Evolutionary conservation across 2,797 vertebrate genomes (phyloP), one percentile per base, ranked within the genome.

Genomic region (Hyperoplus lanceolatus): DNA sequence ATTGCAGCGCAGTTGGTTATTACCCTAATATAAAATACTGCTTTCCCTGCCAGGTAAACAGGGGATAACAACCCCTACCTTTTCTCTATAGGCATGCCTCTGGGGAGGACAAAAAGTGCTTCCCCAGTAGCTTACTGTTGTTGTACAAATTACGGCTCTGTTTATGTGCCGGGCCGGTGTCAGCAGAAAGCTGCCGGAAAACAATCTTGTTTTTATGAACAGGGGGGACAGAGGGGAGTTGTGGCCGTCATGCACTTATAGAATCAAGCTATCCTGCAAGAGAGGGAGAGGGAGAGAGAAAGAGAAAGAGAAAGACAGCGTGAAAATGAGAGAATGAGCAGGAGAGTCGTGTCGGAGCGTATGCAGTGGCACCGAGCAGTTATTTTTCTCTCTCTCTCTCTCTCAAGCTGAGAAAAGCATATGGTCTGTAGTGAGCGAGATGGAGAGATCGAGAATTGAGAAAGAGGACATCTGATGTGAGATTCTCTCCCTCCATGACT

Each of bases 141-240:
- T 94, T 92, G 90, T 89, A 95, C 93, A 95, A 95, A 95, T 95
- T 92, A 95, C 85, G 76, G 86, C 89, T 93, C 82, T 91, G 93
- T 95, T 95, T 94, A 93, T 91, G 89, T 90, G 88, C 78, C 16
- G 75, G 85, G 91, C 71, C 83, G 3, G 65, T 89, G 90, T 94
- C 93, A 93, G 93, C 92, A 86, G 81, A 94, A 93, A 92, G 82
- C 85, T 79, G 77, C 29, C 43, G 36, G 80, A 93, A 92, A 92
- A 93, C 89, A 93, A 92, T 94, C 84, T 90, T 2, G 72, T 87
- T 93, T 94, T 94, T 93, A 93, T 91, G 90, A 94, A 92, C 82
- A 87, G 42, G 66, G 29, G 78, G 79, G 80, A 89, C 84, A 81
- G 83, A 75, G 86, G 82, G 86, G 84, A 90, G 70, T 42, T 68